phyloP scores from a whole-genome alignment of 2,888 invertebrate species.

The Limnephilus rhombicus region DNA sequence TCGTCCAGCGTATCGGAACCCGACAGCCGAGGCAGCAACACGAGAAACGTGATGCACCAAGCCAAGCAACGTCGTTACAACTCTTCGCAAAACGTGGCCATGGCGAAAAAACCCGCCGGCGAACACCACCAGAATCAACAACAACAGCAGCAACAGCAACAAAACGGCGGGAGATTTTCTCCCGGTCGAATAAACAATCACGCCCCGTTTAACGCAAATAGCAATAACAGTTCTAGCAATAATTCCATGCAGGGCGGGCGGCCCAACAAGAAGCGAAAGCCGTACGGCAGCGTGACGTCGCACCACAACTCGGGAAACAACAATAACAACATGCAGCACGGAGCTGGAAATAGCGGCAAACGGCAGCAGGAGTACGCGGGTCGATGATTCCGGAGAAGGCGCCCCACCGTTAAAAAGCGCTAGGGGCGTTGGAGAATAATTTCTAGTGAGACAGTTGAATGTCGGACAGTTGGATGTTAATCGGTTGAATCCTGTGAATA shows the following conservation, averaged over 20 bases:
- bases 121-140: background rate
- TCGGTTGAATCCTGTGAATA: background rate
- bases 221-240: background rate
- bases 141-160: slow-evolving; percentile 22
- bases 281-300: slow-evolving; percentile 42
- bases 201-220: slow-evolving; percentile 42
- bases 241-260: slow-evolving; percentile 29
- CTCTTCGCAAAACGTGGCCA: slow-evolving; percentile 70
- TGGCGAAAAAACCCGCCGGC: slow-evolving; percentile 69
- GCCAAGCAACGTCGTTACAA: slow-evolving; percentile 71
- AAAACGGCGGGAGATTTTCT: slow-evolving; percentile 55
- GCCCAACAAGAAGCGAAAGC: slow-evolving; percentile 62
- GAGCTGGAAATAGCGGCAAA: background rate
- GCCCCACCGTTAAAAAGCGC: slow-evolving; percentile 33
- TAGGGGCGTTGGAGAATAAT: slow-evolving; percentile 1
- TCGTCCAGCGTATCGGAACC: slow-evolving; percentile 62
- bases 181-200: slow-evolving; percentile 57
- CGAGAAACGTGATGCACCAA: slow-evolving; percentile 57
- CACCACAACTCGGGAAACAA: slow-evolving; percentile 16
- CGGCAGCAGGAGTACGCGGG: slow-evolving; percentile 54
- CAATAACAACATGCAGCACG: slow-evolving; percentile 30
- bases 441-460: background rate
- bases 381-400: slow-evolving; percentile 52
- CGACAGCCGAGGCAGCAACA: slow-evolving; percentile 47
- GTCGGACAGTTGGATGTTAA: background rate